Percentiles rank a stretch among this genome's conserved stretches.
Evolutionary conservation across 2,113 vertebrate species (phyloP).

Genomic region (Hystrix cristata): DNA sequence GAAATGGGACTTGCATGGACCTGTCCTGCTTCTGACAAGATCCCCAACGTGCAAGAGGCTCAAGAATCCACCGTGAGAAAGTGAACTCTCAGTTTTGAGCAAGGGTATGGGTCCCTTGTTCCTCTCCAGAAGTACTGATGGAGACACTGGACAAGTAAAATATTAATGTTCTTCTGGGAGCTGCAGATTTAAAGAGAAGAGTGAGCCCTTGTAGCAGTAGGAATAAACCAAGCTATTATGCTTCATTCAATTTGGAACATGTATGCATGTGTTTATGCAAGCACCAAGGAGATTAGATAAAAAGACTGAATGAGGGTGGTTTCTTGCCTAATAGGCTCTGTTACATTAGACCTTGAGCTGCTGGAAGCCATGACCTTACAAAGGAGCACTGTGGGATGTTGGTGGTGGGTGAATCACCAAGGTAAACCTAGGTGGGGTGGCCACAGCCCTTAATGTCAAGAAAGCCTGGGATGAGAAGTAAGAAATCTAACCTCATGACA

Average conservation of each 20-base stretch:
- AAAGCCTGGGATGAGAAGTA: neutral
- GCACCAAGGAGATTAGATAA: neutral
- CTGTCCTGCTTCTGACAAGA: neutral
- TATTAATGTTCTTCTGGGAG: neutral
- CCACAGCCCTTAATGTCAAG: neutral
- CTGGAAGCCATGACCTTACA: neutral
- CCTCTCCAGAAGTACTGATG: neutral
- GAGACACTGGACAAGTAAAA: neutral
- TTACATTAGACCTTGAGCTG: neutral
- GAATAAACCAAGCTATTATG: neutral
- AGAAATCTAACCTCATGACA: neutral
- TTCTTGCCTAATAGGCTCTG: neutral
- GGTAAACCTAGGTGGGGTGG: neutral
- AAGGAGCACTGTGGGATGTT: neutral
- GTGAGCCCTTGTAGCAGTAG: neutral
- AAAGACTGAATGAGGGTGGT: neutral
- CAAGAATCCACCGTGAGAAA: slow-evolving; percentile 22
- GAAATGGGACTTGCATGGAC: neutral
- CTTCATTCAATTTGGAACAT: neutral
- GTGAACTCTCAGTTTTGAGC: neutral
- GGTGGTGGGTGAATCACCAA: neutral
- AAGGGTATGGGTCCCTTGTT: neutral
- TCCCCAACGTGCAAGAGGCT: neutral
- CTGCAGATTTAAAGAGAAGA: neutral
- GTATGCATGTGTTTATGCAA: neutral